phyloP scores from a whole-genome alignment of 2,113 vertebrate genomes.

The Cryptoleucopteryx plumbea region DNA sequence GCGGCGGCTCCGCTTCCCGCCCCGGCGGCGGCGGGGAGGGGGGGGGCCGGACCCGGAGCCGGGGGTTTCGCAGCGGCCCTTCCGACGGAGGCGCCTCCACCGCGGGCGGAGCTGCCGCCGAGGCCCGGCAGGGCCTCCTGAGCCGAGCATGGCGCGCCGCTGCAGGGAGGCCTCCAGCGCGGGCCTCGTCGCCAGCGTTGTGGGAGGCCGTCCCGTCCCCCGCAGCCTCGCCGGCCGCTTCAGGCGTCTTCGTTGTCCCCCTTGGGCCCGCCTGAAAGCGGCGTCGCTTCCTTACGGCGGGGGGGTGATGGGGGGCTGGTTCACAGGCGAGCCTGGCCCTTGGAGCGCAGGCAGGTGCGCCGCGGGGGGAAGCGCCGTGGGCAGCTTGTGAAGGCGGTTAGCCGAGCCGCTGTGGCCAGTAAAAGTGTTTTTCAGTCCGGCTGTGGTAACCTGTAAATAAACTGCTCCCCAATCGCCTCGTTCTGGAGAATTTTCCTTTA shows the following conservation, averaged over 20 bases:
- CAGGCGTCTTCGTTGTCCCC: no score
- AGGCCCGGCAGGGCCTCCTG: no score
- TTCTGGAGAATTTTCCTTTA: background rate
- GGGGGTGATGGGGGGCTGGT: no score
- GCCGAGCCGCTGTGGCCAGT: fast-evolving
- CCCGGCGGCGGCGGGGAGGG: no score
- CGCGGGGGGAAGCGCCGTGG: background rate
- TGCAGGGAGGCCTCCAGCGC: background rate
- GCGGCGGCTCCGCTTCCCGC: no score
- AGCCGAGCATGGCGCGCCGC: no score
- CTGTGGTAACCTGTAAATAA: background rate
- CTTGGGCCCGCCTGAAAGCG: background rate
- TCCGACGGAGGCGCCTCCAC: no score
- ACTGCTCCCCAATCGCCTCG: fast-evolving
- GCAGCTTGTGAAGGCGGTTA: background rate
- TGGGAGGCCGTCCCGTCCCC: background rate
- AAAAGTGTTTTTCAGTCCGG: background rate
- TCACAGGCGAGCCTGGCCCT: fast-evolving
- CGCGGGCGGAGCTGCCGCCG: no score
- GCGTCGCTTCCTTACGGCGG: no score
- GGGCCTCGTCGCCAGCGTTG: background rate
- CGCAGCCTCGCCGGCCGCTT: background rate
- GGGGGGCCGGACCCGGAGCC: no score
- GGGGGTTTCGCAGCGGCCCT: no score
- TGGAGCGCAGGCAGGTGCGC: background rate